Conservation (phyloP, 2,888 invertebrate species). For the Spodoptera littoralis region DNA sequence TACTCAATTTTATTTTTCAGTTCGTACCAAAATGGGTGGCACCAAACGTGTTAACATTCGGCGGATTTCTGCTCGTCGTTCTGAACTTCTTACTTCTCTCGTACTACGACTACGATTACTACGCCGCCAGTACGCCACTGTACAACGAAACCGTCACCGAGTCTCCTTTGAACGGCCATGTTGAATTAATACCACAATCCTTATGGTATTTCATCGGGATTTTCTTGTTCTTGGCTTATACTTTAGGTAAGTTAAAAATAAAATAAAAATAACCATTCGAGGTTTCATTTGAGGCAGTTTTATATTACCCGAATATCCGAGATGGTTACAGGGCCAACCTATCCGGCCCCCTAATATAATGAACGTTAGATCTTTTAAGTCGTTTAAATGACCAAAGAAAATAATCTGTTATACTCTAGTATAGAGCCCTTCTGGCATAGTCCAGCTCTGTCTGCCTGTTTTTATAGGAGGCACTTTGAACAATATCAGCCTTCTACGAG, state of each 20-base stretch:
- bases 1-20: slow-evolving; percentile 84
- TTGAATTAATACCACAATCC: slow-evolving; percentile 92
- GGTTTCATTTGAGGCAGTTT: too few relatives aligned
- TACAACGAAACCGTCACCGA: slow-evolving; percentile 70
- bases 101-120: slow-evolving; percentile 96
- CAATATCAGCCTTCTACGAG: too few relatives aligned
- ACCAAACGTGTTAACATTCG: slow-evolving; percentile 98
- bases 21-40: slow-evolving; percentile 98
- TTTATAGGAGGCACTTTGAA: not conserved
- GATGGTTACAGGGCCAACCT: too few relatives aligned
- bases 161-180: slow-evolving; percentile 74
- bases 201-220: slow-evolving; percentile 95
- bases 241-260: slow-evolving; percentile 92
- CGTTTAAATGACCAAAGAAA: too few relatives aligned
- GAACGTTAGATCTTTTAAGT: too few relatives aligned
- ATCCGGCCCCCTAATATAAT: too few relatives aligned
- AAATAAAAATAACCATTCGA: too few relatives aligned
- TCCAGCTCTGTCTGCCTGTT: not conserved
- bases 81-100: slow-evolving; percentile 95
- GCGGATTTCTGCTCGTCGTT: slow-evolving; percentile 97
- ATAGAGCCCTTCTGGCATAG: too few relatives aligned
- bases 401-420: too few relatives aligned
- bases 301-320: too few relatives aligned
- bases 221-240: slow-evolving; percentile 98
- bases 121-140: slow-evolving; percentile 90